Percentiles rank a stretch among this genome's conserved stretches.
Conservation (phyloP, 2,888 invertebrate genomes). For the Drosophila neonasuta region DNA sequence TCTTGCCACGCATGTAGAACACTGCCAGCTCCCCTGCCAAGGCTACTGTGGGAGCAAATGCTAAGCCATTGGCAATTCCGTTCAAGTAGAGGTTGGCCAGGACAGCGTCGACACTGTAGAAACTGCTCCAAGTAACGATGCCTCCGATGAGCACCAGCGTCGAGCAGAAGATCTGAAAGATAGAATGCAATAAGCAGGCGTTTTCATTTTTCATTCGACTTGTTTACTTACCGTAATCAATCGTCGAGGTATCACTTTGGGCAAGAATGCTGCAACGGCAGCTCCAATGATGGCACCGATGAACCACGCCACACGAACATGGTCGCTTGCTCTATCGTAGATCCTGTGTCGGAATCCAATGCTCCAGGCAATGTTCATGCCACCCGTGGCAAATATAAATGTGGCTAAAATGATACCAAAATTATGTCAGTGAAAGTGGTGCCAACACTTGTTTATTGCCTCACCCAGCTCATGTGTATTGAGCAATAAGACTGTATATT, state of each 20-base stretch:
- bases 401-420: slow-evolving; percentile 44
- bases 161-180: slow-evolving; percentile 28
- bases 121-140: slow-evolving; percentile 48
- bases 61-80: slow-evolving; percentile 73
- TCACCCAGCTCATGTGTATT: background rate
- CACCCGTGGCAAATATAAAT: slow-evolving; percentile 69
- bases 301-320: slow-evolving; percentile 73
- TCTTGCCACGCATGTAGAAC: slow-evolving; percentile 59
- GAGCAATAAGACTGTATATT: background rate
- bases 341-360: slow-evolving; percentile 44
- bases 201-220: background rate
- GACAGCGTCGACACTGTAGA: slow-evolving; percentile 36
- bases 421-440: background rate
- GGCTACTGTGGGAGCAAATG: slow-evolving; percentile 64
- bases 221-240: slow-evolving; percentile 32
- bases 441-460: background rate
- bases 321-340: background rate
- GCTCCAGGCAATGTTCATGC: slow-evolving; percentile 72
- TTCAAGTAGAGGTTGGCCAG: slow-evolving; percentile 67
- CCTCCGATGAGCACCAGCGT: slow-evolving; percentile 64
- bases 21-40: slow-evolving; percentile 68
- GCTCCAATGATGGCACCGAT: slow-evolving; percentile 76
- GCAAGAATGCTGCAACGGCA: slow-evolving; percentile 52
- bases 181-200: too few species aligned
- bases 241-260: slow-evolving; percentile 58